A percentile compares a stretch with the other conserved stretches of the same genome.
Conservation (phyloP, 2,888 invertebrate species). For the Bombyx huttoni region DNA sequence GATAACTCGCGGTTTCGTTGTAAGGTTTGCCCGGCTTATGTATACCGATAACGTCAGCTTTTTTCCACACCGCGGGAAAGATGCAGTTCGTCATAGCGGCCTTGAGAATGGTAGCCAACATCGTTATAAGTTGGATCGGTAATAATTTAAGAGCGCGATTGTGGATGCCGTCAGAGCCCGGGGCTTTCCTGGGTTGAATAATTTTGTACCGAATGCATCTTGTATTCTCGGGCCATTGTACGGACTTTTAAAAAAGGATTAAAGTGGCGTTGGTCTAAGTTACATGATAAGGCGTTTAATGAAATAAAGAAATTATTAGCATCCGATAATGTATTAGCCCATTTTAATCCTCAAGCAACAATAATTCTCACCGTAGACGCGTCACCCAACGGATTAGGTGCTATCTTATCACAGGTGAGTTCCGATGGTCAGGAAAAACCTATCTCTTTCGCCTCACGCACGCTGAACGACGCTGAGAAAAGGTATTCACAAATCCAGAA, state of each 20-base stretch:
- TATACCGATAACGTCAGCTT: too few species aligned
- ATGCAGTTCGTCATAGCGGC: too few species aligned
- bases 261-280: conserved; percentile 6
- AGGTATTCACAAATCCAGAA: conserved; percentile 13
- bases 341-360: conserved; percentile 6
- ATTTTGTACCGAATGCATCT: conserved; percentile 11
- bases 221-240: conserved; percentile 8
- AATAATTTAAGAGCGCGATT: too few species aligned
- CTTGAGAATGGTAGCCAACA: too few species aligned
- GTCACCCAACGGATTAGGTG: conserved; percentile 11
- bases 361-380: conserved; percentile 15
- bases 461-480: too few species aligned
- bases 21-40: too few species aligned
- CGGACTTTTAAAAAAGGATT: conserved; percentile 8
- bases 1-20: too few species aligned
- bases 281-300: conserved; percentile 5
- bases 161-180: too few species aligned
- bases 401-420: conserved; percentile 11
- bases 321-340: conserved; percentile 8
- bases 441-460: too few species aligned
- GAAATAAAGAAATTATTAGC: too few species aligned
- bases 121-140: too few species aligned
- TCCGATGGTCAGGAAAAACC: conserved; percentile 8
- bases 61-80: too few species aligned
- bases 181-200: neutral